Evolutionary conservation across 2,888 invertebrate species (phyloP).

Genomic region (Drosophila atripex): DNA sequence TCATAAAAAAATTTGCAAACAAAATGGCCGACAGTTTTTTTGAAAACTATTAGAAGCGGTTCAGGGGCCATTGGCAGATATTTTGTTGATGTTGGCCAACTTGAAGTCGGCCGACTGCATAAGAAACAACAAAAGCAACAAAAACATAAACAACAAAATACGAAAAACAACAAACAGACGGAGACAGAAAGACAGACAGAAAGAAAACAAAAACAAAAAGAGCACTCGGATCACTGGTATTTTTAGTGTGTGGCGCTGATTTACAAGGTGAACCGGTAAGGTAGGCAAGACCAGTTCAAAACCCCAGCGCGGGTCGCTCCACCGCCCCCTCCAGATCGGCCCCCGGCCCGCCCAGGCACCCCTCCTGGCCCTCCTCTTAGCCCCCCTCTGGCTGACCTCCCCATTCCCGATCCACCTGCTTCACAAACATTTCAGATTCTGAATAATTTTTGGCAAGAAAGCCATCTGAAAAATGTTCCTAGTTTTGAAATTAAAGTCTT

Average conservation of each 20-base stretch:
- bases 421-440: constrained; percentile 16
- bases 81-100: constrained; percentile 41
- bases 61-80: constrained; percentile 25
- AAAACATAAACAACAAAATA: constrained; percentile 8
- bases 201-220: constrained; percentile 2
- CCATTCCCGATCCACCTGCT: constrained; percentile 20
- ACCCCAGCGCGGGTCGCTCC: constrained; percentile 35
- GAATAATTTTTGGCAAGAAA: constrained; percentile 5
- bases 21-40: constrained; percentile 34
- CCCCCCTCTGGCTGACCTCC: not conserved
- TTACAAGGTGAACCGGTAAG: constrained; percentile 76
- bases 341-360: too few species aligned
- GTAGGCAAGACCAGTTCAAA: constrained; percentile 70
- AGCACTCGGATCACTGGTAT: constrained; percentile 65
- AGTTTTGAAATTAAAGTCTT: not conserved
- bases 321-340: constrained; percentile 1
- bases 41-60: constrained; percentile 47
- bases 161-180: constrained; percentile 1
- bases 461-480: too few species aligned
- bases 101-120: constrained; percentile 47
- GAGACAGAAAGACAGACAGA: not conserved
- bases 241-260: constrained; percentile 74
- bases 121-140: constrained; percentile 10
- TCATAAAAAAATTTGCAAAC: constrained; percentile 30
- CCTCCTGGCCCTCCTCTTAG: too few species aligned